phyloP scores from a whole-genome alignment of 1,140 invertebrate species.

The Dendrolimus kikuchii region DNA sequence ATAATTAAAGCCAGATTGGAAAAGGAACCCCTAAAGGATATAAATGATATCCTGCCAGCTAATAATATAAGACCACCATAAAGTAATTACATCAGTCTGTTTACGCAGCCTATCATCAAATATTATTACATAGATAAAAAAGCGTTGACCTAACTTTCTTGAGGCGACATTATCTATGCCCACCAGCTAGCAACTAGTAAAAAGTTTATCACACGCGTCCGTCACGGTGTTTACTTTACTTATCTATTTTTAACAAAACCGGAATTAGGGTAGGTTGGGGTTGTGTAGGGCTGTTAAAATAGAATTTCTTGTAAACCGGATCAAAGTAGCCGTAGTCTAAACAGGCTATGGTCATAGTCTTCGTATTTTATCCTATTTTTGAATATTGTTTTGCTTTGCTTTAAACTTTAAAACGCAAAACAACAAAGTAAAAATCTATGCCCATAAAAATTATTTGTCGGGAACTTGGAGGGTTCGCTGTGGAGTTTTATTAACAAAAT shows the following conservation, averaged over 20 bases:
- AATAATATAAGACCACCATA: too few relatives aligned
- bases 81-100: constrained; percentile 1
- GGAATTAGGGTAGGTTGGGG: constrained; percentile 15
- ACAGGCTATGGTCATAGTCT: too few relatives aligned
- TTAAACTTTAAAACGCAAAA: too few relatives aligned
- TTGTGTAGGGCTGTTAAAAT: constrained; percentile 9
- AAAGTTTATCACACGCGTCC: constrained; percentile 4
- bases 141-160: constrained; percentile 15
- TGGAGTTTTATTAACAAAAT: too few relatives aligned
- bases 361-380: too few relatives aligned
- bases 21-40: too few relatives aligned
- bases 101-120: constrained; percentile 7
- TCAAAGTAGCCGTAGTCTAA: not conserved
- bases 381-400: too few relatives aligned
- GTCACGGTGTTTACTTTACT: constrained; percentile 14
- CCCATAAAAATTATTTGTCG: too few relatives aligned
- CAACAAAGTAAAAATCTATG: too few relatives aligned
- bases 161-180: not conserved
- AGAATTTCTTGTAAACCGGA: constrained; percentile 13
- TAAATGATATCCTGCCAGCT: too few relatives aligned
- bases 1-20: too few relatives aligned
- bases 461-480: too few relatives aligned
- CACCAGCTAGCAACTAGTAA: not conserved
- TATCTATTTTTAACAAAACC: constrained; percentile 16
- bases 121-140: constrained; percentile 13